Base-by-base conservation (phyloP, 1,140 invertebrate species). In the Bicyclus anynana region DNA sequence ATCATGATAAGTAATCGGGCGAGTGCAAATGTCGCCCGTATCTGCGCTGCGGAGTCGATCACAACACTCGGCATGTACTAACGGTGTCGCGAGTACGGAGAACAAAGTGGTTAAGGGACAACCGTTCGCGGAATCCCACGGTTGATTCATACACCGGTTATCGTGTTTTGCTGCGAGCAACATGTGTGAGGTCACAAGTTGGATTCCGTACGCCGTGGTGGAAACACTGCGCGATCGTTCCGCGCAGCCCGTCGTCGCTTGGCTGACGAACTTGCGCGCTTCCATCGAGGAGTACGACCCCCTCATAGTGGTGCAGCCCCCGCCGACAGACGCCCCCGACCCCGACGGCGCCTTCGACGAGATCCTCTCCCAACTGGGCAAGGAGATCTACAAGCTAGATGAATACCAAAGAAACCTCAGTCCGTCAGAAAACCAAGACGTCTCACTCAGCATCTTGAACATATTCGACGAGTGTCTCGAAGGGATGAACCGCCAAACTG, bases 141-240 rank as follows among this genome's bases (percentile, higher is more conserved):
- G 77, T 73, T 87, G 84, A 85, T 68, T 87, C 82, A 87, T 79
- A 77, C 79, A 87, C 80, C 84, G 84, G 82, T 87, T 87, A 84
- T 85, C 82, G 72, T 63, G 67, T 59, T 68, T 69, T 72, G 71
- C 56, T 62, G 49, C 56, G 72, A 72, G 54, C 72, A 81, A 63
- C 54, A 77, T 79, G 76, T 78, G 77, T 70, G 83, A 88, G 67
- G 75, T 82, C 64, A 77, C 84, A 77, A 87, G 86, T 86, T 89
- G 87, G 86, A 77, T 88, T 77, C 84, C 87, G 72, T 67, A 65
- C 80, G 77, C 75, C 58, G 77, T 77, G 13, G 74, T 78, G 71
- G 74, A 69, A 55, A 80, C 79, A 84, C 73, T 86, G 67, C 78
- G 78, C 69, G 74, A 80, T 26, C 70, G 78, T 57, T 74, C 80